Evolutionary conservation across 1,140 invertebrate genomes (phyloP).

Genomic region (Dinothrombium tinctorium): DNA sequence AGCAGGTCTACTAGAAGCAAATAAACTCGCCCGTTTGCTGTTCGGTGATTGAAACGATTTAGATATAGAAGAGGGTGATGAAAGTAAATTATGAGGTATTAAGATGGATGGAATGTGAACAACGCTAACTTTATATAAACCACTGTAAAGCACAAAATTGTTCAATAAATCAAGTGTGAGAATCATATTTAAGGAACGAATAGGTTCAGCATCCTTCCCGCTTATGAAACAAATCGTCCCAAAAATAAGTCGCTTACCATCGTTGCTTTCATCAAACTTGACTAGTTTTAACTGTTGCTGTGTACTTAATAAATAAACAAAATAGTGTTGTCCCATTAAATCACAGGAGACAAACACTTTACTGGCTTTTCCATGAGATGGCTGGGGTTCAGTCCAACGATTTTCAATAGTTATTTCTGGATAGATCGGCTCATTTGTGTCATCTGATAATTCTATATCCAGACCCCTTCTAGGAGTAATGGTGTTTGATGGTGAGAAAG

Average conservation of each 20-base stretch:
- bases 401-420: slow-evolving; percentile 66
- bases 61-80: background rate
- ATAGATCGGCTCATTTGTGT: slow-evolving; percentile 38
- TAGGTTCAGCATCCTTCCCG: slow-evolving; percentile 54
- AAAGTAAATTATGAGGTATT: background rate
- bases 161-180: slow-evolving; percentile 50
- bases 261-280: slow-evolving; percentile 42
- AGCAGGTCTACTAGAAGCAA: slow-evolving; percentile 29
- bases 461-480: background rate
- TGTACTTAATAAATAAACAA: slow-evolving; percentile 47
- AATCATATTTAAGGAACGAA: slow-evolving; percentile 53
- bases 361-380: slow-evolving; percentile 29
- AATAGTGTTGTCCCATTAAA: slow-evolving; percentile 50
- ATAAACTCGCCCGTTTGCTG: slow-evolving; percentile 36
- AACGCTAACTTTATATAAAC: slow-evolving; percentile 26
- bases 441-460: slow-evolving; percentile 11
- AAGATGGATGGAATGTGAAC: slow-evolving; percentile 4
- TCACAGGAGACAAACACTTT: slow-evolving; percentile 59
- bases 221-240: slow-evolving; percentile 40
- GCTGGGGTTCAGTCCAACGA: slow-evolving; percentile 47
- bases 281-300: slow-evolving; percentile 32
- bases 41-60: slow-evolving; percentile 21
- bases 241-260: slow-evolving; percentile 37
- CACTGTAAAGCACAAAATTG: slow-evolving; percentile 60
- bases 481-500: slow-evolving; percentile 11